Evolutionary conservation across 1,140 invertebrate species (phyloP).

Genomic region (Rhizoglyphus robini): DNA sequence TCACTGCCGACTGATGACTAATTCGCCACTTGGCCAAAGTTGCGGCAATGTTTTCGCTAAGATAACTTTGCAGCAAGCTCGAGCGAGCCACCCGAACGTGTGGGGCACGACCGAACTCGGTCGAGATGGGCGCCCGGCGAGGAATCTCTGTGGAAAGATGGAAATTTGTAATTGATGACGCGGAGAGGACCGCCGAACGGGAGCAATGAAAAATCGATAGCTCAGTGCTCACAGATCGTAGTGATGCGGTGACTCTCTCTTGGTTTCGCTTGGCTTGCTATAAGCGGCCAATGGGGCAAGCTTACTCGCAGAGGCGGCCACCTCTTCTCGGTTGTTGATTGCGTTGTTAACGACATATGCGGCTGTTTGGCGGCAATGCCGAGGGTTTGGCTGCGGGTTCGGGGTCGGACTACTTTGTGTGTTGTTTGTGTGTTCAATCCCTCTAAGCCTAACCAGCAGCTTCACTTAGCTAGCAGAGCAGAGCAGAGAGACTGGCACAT

Average conservation of each 20-base stretch:
- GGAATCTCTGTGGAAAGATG: not conserved
- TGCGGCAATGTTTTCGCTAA: not conserved
- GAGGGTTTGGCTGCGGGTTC: conserved; percentile 12
- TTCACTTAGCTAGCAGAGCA: not conserved
- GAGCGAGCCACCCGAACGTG: not conserved
- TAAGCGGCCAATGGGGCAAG: conserved; percentile 1
- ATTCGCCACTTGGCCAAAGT: not conserved
- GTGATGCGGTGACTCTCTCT: conserved; percentile 1
- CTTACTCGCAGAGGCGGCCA: not conserved
- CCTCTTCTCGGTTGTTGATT: conserved; percentile 3
- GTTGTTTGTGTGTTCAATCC: not conserved
- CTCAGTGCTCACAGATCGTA: not conserved
- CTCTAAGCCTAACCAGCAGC: not conserved
- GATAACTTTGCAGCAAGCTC: not conserved
- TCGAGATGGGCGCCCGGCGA: too few relatives aligned
- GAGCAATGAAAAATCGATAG: conserved; percentile 8
- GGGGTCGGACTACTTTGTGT: not conserved
- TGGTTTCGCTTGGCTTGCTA: conserved; percentile 8
- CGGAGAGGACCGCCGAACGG: not conserved
- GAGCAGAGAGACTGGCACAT: conserved; percentile 3
- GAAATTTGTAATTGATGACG: conserved; percentile 11
- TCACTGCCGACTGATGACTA: not conserved
- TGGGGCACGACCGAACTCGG: not conserved
- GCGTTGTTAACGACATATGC: conserved; percentile 15
- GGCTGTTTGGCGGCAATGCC: conserved; percentile 9